Conservation (phyloP, 2,797 vertebrate genomes). For the Toxotes lorentzi region DNA sequence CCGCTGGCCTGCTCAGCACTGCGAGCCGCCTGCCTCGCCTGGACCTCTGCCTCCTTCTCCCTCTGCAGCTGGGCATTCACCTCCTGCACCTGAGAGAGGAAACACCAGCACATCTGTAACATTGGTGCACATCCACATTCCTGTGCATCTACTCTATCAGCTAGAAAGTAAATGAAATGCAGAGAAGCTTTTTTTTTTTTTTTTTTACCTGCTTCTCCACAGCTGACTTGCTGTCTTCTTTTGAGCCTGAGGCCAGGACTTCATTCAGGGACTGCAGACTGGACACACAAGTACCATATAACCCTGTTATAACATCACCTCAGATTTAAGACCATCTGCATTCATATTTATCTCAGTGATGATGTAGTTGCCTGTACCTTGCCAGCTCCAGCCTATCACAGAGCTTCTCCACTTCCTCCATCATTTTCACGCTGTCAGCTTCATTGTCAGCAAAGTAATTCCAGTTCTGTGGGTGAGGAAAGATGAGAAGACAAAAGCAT, state of each 20-base stretch:
- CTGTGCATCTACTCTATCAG: background rate
- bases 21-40: constrained; percentile 90
- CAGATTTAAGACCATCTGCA: too few relatives aligned
- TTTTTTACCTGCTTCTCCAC: constrained; percentile 94
- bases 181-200: too few relatives aligned
- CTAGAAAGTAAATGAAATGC: background rate
- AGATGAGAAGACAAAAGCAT: background rate
- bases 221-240: constrained; percentile 91
- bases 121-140: too few relatives aligned
- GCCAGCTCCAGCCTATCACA: constrained; percentile 95
- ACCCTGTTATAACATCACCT: background rate
- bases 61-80: constrained; percentile 92
- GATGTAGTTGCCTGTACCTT: constrained; percentile 82
- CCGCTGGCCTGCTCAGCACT: constrained; percentile 89
- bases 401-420: constrained; percentile 99
- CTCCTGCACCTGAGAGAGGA: constrained; percentile 88
- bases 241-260: constrained; percentile 89
- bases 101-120: background rate
- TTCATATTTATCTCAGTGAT: background rate
- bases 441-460: constrained; percentile 96
- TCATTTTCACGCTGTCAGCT: constrained; percentile 95
- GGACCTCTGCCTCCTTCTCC: constrained; percentile 94
- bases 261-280: constrained; percentile 98
- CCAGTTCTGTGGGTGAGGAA: constrained; percentile 88
- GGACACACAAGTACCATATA: constrained; percentile 44